Percentiles rank a stretch among this genome's conserved stretches.
Conservation (phyloP, 2,888 invertebrate species). For the Agrilus cyanescens region DNA sequence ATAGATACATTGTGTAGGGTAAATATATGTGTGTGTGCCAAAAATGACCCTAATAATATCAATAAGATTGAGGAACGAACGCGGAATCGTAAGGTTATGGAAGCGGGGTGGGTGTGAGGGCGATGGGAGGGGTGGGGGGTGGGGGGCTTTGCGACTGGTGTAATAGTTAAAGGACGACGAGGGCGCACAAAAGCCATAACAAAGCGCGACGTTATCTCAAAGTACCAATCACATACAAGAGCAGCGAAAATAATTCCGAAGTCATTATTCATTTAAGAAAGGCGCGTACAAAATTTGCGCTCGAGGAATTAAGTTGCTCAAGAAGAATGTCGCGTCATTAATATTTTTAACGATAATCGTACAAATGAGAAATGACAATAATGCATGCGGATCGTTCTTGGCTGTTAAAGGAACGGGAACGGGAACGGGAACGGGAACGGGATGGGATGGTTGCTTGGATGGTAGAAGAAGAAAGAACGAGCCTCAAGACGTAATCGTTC, state of each 20-base stretch:
- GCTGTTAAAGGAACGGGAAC: conserved; percentile 14
- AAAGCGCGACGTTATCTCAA: conserved; percentile 14
- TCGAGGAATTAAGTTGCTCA: conserved; percentile 34
- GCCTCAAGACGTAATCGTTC: conserved; percentile 9
- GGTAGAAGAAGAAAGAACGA: conserved; percentile 8
- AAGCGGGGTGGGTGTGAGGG: too few species aligned
- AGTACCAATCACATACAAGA: conserved; percentile 25
- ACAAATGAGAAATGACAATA: conserved; percentile 36
- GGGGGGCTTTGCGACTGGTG: too few species aligned
- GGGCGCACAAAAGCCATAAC: too few species aligned
- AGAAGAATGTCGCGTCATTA: conserved; percentile 35
- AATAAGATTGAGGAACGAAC: too few species aligned
- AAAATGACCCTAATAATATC: too few species aligned
- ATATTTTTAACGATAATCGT: conserved; percentile 39
- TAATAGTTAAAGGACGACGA: too few species aligned
- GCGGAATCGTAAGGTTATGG: too few species aligned
- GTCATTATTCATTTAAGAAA: conserved; percentile 26
- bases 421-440: conserved; percentile 10
- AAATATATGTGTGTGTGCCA: too few species aligned
- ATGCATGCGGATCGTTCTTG: conserved; percentile 32
- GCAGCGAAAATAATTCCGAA: conserved; percentile 19
- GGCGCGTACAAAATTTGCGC: conserved; percentile 31
- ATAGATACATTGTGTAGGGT: too few species aligned
- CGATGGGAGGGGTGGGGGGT: too few species aligned
- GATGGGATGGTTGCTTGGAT: conserved; percentile 2